Evolutionary conservation across 2,797 vertebrate species (phyloP), one percentile per base, ranked within the genome.

Genomic region (Takifugu ocellatus): DNA sequence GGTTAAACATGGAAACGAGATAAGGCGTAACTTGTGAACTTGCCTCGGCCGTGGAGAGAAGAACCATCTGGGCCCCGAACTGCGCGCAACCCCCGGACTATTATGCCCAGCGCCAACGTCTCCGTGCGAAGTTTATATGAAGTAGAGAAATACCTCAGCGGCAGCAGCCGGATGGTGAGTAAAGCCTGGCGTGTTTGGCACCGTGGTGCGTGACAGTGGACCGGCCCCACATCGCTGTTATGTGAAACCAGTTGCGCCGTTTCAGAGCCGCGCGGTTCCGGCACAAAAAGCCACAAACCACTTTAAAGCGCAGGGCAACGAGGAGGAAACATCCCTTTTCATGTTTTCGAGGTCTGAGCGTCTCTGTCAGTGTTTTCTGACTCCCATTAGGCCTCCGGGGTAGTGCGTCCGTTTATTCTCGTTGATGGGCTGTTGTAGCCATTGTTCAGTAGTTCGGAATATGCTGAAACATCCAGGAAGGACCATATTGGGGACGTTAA

Each of bases 61-160:
- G 73, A 75, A 42, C 33, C 2, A 11, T 8, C 11, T 14, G 11
- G 59, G 60, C n/a, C n/a, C 1, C 57, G 2, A 10, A 60, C 68
- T 39, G 36, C 36, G 36, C 36, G 36, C 36, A 39, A 39, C 12
- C 12, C 12, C 8, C 36, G 36, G 4, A 46, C 21, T 46, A 87
- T 81, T 79, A 87, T 89, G 89, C 83, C 87, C 82, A 84, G 86
- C 75, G 72, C 78, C 47, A 84, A 65, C 71, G 79, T 85, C 60
- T 77, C 87, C 42, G 85, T 87, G 71, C 82, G 83, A 85, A 90
- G 78, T 89, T 87, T 89, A 78, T 77, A 80, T 10, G 84, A 90
- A 82, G 82, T 74, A 39, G 88, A 89, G 72, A 87, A 87, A 83
- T 78, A 81, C 85, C 79, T 85, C 81, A 72, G 63, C 77, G 63